Conservation (phyloP, 35 echinoderm and acorn worm species). For the Heliocidaris tuberculata region DNA sequence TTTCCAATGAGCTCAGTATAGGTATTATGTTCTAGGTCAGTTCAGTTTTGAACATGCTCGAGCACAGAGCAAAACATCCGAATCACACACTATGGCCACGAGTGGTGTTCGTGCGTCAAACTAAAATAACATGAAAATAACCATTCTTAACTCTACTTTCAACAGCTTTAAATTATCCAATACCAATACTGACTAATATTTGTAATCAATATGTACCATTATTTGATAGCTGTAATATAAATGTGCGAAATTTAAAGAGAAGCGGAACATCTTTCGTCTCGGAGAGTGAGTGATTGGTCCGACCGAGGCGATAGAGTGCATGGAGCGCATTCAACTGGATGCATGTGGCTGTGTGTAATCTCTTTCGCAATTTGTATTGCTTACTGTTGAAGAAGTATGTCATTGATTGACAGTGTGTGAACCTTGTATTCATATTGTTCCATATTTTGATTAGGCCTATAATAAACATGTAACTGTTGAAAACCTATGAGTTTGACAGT, state of each 20-base stretch:
- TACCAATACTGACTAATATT: not conserved
- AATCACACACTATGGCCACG: conserved; percentile 19
- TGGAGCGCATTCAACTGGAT: not conserved
- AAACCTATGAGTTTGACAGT: not conserved
- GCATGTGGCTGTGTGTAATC: conserved; percentile 32
- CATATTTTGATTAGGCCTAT: not conserved
- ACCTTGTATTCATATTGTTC: not conserved
- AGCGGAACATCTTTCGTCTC: conserved; percentile 6
- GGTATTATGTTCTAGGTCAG: conserved; percentile 31
- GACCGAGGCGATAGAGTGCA: not conserved
- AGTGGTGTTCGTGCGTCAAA: conserved; percentile 23
- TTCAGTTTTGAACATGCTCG: conserved; percentile 35
- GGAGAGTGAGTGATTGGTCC: conserved; percentile 14
- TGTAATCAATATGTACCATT: not conserved
- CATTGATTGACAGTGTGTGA: conserved; percentile 10
- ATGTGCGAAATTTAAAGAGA: not conserved
- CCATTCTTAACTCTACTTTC: not conserved
- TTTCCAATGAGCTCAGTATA: not conserved
- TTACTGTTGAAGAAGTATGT: not conserved
- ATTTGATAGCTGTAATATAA: not conserved
- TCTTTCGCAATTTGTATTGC: conserved; percentile 3
- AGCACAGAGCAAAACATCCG: conserved; percentile 41
- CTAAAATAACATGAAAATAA: not conserved
- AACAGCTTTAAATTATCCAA: not conserved
- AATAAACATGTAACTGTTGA: not conserved